Evolutionary conservation across 2,888 invertebrate species (phyloP).

Genomic region (Cheilosia soror): DNA sequence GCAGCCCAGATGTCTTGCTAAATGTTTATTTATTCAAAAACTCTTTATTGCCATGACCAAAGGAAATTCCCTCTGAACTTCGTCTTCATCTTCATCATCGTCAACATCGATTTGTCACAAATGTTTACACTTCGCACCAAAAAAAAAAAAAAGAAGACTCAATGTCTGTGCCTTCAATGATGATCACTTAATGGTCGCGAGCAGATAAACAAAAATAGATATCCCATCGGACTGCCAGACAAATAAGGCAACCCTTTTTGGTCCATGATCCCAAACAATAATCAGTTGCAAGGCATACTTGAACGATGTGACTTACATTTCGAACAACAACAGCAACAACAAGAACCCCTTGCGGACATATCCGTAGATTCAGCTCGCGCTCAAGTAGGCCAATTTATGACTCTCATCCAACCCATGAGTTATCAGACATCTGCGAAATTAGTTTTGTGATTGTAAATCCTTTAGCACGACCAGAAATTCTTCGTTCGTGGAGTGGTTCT

Average conservation of each 20-base stretch:
- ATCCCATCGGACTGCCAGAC: slow-evolving; percentile 47
- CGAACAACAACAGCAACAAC: slow-evolving; percentile 8
- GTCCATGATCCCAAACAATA: not conserved
- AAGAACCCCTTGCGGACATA: not conserved
- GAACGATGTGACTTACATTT: slow-evolving; percentile 57
- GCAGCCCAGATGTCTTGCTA: slow-evolving; percentile 35
- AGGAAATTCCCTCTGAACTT: slow-evolving; percentile 5
- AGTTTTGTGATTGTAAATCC: slow-evolving; percentile 76
- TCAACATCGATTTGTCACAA: slow-evolving; percentile 67
- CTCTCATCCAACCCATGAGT: slow-evolving; percentile 47
- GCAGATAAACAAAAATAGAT: slow-evolving; percentile 52
- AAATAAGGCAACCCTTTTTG: slow-evolving; percentile 60
- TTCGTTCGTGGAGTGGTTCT: slow-evolving; percentile 15
- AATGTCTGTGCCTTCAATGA: slow-evolving; percentile 43
- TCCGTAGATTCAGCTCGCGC: slow-evolving; percentile 23
- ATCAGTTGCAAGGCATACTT: slow-evolving; percentile 3
- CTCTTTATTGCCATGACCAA: slow-evolving; percentile 24
- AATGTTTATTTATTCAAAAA: slow-evolving; percentile 63
- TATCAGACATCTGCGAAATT: slow-evolving; percentile 77
- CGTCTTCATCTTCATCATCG: slow-evolving; percentile 46
- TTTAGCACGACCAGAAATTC: slow-evolving; percentile 64
- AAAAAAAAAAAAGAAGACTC: slow-evolving; percentile 19
- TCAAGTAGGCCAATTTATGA: slow-evolving; percentile 69
- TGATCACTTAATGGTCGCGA: slow-evolving; percentile 66
- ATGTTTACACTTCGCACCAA: slow-evolving; percentile 58